Conservation (phyloP, 2,888 invertebrate species). For the Apocheima hispidaria region DNA sequence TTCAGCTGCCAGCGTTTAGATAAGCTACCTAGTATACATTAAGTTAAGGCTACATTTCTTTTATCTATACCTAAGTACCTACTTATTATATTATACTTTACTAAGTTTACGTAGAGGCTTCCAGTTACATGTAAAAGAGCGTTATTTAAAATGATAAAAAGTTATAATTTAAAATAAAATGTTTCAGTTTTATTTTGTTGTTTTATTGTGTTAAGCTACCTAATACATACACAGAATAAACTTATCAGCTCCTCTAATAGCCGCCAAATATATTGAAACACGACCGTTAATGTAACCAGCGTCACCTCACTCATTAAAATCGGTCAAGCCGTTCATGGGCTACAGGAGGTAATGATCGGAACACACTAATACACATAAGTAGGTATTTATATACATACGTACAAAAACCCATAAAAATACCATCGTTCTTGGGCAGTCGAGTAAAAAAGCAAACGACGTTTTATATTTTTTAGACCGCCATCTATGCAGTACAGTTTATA, state of each 20-base stretch:
- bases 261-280: too few species aligned
- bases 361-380: too few species aligned
- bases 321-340: too few species aligned
- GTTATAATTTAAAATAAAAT: constrained; percentile 80
- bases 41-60: constrained; percentile 38
- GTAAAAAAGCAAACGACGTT: too few species aligned
- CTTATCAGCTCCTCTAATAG: too few species aligned
- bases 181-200: constrained; percentile 66
- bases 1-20: constrained; percentile 59
- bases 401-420: too few species aligned
- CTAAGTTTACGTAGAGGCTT: constrained; percentile 82
- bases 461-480: not conserved
- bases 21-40: constrained; percentile 33
- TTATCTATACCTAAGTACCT: constrained; percentile 37
- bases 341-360: too few species aligned
- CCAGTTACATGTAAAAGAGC: constrained; percentile 79
- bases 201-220: constrained; percentile 51
- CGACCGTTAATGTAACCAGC: too few species aligned
- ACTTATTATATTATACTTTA: constrained; percentile 58
- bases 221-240: too few species aligned
- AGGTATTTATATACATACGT: too few species aligned
- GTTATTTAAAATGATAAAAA: constrained; percentile 79
- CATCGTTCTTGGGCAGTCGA: too few species aligned
- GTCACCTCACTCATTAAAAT: too few species aligned
- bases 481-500: not conserved